Evolutionary conservation across 1,140 invertebrate genomes (phyloP).

Genomic region (Andrena cerasifolii): DNA sequence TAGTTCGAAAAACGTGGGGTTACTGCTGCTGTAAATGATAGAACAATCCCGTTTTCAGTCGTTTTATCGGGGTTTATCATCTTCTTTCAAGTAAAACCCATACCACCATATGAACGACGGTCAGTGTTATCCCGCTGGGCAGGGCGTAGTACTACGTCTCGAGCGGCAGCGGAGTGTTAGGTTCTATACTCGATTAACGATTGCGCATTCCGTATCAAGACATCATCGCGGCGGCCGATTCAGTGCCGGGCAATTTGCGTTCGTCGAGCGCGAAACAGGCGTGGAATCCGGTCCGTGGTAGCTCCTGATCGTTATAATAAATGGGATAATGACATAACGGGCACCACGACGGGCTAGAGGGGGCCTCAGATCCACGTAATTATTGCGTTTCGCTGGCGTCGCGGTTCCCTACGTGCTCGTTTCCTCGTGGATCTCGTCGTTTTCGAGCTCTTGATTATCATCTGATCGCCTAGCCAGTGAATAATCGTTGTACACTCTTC

Average conservation of each 20-base stretch:
- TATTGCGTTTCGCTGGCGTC: conserved; percentile 58
- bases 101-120: background rate
- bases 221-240: conserved; percentile 68
- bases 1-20: too few relatives aligned
- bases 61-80: too few relatives aligned
- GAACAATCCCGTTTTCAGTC: too few relatives aligned
- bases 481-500: background rate
- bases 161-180: conserved; percentile 17
- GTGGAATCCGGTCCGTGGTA: conserved; percentile 70
- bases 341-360: conserved; percentile 45
- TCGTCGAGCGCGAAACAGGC: conserved; percentile 71
- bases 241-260: conserved; percentile 70
- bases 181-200: conserved; percentile 77
- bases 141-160: background rate
- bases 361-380: conserved; percentile 65
- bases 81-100: background rate
- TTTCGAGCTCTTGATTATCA: background rate
- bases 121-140: background rate
- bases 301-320: conserved; percentile 73
- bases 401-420: conserved; percentile 10
- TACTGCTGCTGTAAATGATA: too few relatives aligned
- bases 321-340: conserved; percentile 76
- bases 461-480: background rate
- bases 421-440: background rate
- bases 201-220: conserved; percentile 74